Evolutionary conservation across 2,113 vertebrate species (phyloP).

Genomic region (Crotalus horridus): DNA sequence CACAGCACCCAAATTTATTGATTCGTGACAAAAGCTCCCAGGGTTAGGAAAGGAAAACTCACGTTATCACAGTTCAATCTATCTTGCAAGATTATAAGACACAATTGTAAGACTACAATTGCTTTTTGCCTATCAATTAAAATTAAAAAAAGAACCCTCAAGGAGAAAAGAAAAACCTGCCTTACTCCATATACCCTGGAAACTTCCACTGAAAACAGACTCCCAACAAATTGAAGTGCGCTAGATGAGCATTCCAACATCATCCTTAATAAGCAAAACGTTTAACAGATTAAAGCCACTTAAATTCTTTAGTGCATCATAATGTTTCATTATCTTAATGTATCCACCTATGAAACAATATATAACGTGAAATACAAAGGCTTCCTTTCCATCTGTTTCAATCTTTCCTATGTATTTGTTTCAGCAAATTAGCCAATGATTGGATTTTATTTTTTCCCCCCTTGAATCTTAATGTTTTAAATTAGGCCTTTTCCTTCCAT

Average conservation of each 20-base stretch:
- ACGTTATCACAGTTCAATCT: neutral
- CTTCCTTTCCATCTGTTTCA: neutral
- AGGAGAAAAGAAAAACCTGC: neutral
- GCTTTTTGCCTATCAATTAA: neutral
- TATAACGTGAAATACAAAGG: neutral
- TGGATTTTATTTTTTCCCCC: neutral
- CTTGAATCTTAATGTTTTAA: neutral
- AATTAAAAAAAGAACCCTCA: neutral
- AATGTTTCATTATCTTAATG: neutral
- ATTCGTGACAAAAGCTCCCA: no score
- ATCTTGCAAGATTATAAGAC: neutral
- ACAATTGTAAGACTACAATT: neutral
- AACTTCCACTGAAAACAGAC: neutral
- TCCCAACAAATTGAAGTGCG: neutral
- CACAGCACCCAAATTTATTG: neutral
- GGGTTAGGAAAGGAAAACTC: neutral
- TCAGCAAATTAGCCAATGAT: conserved; percentile 4
- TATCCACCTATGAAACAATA: neutral
- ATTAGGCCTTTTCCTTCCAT: neutral
- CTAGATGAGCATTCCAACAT: neutral
- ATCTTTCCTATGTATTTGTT: neutral
- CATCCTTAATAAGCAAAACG: neutral
- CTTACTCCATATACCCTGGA: neutral
- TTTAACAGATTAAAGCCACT: neutral
- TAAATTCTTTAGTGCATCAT: conserved; percentile 1